Evolutionary conservation across 2,888 invertebrate species (phyloP), one percentile per base, ranked within the genome.

Genomic region (Agrotis ipsilon): DNA sequence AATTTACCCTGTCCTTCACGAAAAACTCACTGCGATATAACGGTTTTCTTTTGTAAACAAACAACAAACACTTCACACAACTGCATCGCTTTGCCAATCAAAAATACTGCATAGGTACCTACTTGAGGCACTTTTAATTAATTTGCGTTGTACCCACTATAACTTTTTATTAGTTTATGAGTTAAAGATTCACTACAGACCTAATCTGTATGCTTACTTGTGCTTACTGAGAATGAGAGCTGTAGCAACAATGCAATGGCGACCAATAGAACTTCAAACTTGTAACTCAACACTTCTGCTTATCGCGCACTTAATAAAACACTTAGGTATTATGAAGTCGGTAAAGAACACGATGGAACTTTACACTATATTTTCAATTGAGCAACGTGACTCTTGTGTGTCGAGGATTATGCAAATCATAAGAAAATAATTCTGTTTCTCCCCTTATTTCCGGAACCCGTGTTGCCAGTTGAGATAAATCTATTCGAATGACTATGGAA

Each of bases 381-480:
- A 32, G 18, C 21, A 59, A 61, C 18, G 24, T 46, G 4, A 24
- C 19, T 46, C 32, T 4, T 62, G 6, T 52, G 52, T 46, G n/a
- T 16, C 24, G 6, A 24, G 39, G 32, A 11, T 32, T 32, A 21
- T 39, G 18, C 16, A 27, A 27, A 24, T 16, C 16, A 16, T 45
- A 16, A 4, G 16, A 21, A 52, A 18, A 45, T n/a, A 21, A n/a
- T n/a, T 6, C 14, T 14, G 68, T 54, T 54, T 21, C 16, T 68
- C 32, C 68, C 68, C 68, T 54, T 32, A 16, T 24, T 39, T 24
- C 46, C 16, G 14, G 32, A 68, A 32, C 39, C 43, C 5, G 46
- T 54, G 68, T 54, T 54, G 24, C 68, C 46, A 68, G 9, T 13
- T 46, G 5, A 67, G 52, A 27, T 66, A 63, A 21, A 66, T 52